Evolutionary conservation across 2,797 vertebrate species (phyloP).

Genomic region (Takifugu rubripes): DNA sequence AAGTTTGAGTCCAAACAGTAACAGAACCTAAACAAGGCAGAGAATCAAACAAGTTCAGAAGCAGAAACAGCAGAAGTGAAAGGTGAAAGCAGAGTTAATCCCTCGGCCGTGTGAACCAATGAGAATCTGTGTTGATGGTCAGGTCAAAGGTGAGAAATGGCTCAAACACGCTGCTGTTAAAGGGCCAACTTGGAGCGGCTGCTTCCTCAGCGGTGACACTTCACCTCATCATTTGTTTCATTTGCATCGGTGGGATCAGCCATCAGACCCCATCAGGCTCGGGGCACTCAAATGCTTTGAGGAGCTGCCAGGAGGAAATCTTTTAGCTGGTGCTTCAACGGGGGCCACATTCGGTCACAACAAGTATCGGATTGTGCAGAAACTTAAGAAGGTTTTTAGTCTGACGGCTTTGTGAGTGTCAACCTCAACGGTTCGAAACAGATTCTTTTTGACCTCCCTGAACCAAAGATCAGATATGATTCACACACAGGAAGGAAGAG

Average conservation of each 20-base stretch:
- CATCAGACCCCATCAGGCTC: conserved; percentile 30
- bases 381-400: not conserved
- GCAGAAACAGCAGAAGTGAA: no score
- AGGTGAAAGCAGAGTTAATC: no score
- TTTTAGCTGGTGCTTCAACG: conserved; percentile 13
- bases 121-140: no score
- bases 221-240: conserved; percentile 34
- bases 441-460: no score
- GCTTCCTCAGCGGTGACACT: not conserved
- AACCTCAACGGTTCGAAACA: no score
- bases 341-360: not conserved
- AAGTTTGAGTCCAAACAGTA: not conserved
- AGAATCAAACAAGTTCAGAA: not conserved
- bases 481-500: no score
- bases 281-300: conserved; percentile 11
- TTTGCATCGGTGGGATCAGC: conserved; percentile 30
- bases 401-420: no score
- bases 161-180: no score
- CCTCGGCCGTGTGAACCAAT: no score
- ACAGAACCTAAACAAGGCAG: not conserved
- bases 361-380: not conserved
- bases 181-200: no score
- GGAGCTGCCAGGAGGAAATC: conserved; percentile 23
- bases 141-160: no score
- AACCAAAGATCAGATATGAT: no score